Base-by-base conservation (phyloP, 2,888 invertebrate genomes). In the Tipula unca region DNA sequence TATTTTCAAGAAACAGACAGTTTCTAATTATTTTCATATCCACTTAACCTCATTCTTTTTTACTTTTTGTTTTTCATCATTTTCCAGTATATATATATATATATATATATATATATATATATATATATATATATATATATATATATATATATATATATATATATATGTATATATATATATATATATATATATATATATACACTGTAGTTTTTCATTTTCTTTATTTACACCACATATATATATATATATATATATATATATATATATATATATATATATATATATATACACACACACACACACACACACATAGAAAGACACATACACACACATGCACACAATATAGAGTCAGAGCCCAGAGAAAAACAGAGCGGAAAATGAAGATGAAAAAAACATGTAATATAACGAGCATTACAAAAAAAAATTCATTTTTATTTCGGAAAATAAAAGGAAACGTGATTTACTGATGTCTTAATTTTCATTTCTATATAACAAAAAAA, bases 1-100 rank as follows among this genome's bases (percentile, higher is more conserved):
- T 25, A 69, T 25, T 69, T 69, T 69, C 3, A 69, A 69, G 69
- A 69, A 69, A 69, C 69, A 69, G 69, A 69, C 69, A 69, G 69
- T 69, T 69, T 69, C 69, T 69, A 69, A 69, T 69, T 69, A 69
- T 69, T 69, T 69, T 69, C 83, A 83, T 83, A 83, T 83, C 83
- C 83, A 83, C 83, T 83, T 83, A 83, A 83, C 83, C 83, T 83
- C 35, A 83, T 83, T 83, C 32, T 69, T 10, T 69, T 69, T 20
- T 69, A 25, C 17, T 17, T 48, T 48, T 48, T 48, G 48, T 69
- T 69, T 69, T 69, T 69, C 69, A 69, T 69, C 25, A 69, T 69
- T 69, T 69, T 69, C 69, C 69, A 69, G 25, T 69, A 25, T 25
- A 25, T n/a, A 48, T 48, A 48, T 20, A 48, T 69, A 69, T 17